A percentile compares a stretch with the other conserved stretches of the same genome.
Evolutionary conservation across 1,140 invertebrate species (phyloP).

Genomic region (Nebria ingens): DNA sequence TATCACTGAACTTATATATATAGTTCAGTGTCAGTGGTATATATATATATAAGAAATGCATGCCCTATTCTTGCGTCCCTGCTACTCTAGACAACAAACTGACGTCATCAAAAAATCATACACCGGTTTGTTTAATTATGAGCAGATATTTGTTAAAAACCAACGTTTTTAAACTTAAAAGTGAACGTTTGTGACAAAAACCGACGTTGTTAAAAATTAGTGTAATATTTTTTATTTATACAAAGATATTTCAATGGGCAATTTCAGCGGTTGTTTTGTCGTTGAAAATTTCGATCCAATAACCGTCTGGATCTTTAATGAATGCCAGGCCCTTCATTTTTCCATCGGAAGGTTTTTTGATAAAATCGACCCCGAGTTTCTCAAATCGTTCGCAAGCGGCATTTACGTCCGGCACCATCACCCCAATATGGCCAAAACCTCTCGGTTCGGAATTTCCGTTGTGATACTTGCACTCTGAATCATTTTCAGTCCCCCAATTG

Average conservation of each 20-base stretch:
- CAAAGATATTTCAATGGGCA: conserved; percentile 10
- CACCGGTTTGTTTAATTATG: too few relatives aligned
- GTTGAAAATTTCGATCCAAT: conserved; percentile 93
- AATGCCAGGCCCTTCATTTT: conserved; percentile 92
- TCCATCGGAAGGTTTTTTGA: conserved; percentile 82
- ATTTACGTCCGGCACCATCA: conserved; percentile 80
- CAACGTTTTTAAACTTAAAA: too few relatives aligned
- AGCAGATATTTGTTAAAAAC: too few relatives aligned
- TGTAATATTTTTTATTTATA: too few relatives aligned
- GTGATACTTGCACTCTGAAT: conserved; percentile 70
- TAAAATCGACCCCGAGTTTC: conserved; percentile 73
- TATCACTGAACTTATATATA: too few relatives aligned
- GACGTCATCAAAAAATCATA: too few relatives aligned
- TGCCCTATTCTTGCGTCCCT: too few relatives aligned
- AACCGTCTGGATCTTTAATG: conserved; percentile 91
- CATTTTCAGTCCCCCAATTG: conserved; percentile 88
- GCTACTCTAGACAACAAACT: too few relatives aligned
- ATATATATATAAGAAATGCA: too few relatives aligned
- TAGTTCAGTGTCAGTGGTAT: too few relatives aligned
- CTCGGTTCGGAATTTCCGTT: conserved; percentile 84
- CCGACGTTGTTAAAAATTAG: too few relatives aligned
- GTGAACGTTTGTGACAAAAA: too few relatives aligned
- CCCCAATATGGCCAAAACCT: conserved; percentile 86
- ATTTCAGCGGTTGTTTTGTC: conserved; percentile 37
- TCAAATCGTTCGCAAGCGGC: conserved; percentile 78